Percentiles rank a stretch among this genome's conserved stretches.
Conservation (phyloP, 2,888 invertebrate species). For the Chaitophorus viminalis region DNA sequence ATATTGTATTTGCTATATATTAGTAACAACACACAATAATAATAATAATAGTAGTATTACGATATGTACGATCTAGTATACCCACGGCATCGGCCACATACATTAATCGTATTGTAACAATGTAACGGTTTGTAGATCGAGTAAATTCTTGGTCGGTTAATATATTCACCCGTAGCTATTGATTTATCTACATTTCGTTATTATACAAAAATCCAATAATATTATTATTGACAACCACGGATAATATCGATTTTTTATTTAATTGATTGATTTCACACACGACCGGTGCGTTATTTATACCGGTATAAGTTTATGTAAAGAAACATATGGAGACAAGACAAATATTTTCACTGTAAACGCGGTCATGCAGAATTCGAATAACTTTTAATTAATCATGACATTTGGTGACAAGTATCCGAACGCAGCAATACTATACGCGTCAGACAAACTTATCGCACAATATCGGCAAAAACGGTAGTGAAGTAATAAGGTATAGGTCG, state of each 20-base stretch:
- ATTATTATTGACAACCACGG: neutral
- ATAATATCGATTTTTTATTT: neutral
- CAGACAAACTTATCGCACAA: neutral
- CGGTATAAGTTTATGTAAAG: constrained; percentile 66
- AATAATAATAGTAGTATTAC: too few relatives aligned
- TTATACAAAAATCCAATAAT: neutral
- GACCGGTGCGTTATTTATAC: neutral
- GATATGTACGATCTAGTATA: too few relatives aligned
- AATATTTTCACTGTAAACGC: neutral
- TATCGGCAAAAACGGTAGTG: neutral
- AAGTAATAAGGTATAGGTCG: neutral
- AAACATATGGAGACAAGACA: constrained; percentile 63
- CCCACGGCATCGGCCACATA: too few relatives aligned
- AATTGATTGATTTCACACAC: neutral
- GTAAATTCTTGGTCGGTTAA: too few relatives aligned
- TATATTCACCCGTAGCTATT: neutral
- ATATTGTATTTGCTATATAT: too few relatives aligned
- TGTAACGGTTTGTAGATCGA: neutral
- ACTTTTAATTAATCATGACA: constrained; percentile 14
- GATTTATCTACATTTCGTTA: neutral
- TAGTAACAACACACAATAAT: too few relatives aligned
- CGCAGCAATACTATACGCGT: neutral
- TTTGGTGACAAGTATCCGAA: neutral
- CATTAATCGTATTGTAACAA: neutral
- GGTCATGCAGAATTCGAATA: neutral